phyloP scores from a whole-genome alignment of 2,888 invertebrate species.

The Mechanitis messenoides region DNA sequence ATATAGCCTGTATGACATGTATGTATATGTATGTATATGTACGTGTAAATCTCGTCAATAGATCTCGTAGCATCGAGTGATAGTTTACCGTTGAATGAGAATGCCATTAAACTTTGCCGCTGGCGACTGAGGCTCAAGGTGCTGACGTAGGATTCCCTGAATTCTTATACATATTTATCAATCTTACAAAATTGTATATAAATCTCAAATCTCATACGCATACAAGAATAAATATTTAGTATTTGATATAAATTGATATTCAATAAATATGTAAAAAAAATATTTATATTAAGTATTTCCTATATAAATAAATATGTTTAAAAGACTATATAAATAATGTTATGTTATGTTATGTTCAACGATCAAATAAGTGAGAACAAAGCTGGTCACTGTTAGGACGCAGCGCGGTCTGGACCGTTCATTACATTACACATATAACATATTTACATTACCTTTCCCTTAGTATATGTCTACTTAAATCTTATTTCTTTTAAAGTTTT shows the following conservation, averaged over 20 bases:
- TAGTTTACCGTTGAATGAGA: constrained; percentile 26
- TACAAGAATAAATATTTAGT: too few species aligned
- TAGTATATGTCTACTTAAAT: too few species aligned
- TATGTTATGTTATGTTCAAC: not conserved
- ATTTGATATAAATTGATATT: too few species aligned
- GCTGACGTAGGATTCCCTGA: constrained; percentile 1
- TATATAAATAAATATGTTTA: too few species aligned
- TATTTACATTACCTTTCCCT: too few species aligned
- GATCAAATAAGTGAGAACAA: constrained; percentile 5
- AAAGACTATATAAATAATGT: too few species aligned
- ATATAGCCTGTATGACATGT: constrained; percentile 4
- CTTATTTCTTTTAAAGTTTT: too few species aligned
- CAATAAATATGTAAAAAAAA: too few species aligned
- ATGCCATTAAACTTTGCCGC: constrained; percentile 18
- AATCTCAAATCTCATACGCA: not conserved
- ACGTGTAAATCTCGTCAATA: constrained; percentile 8
- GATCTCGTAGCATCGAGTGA: constrained; percentile 11
- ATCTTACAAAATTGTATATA: not conserved
- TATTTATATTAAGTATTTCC: too few species aligned
- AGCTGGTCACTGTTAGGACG: constrained; percentile 24
- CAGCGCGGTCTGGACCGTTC: constrained; percentile 15
- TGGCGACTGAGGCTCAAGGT: constrained; percentile 5
- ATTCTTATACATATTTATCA: not conserved
- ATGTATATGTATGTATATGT: constrained; percentile 6
- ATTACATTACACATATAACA: constrained; percentile 8